Conservation (phyloP, 2,113 vertebrate genomes). For the Sakesphorus luctuosus region DNA sequence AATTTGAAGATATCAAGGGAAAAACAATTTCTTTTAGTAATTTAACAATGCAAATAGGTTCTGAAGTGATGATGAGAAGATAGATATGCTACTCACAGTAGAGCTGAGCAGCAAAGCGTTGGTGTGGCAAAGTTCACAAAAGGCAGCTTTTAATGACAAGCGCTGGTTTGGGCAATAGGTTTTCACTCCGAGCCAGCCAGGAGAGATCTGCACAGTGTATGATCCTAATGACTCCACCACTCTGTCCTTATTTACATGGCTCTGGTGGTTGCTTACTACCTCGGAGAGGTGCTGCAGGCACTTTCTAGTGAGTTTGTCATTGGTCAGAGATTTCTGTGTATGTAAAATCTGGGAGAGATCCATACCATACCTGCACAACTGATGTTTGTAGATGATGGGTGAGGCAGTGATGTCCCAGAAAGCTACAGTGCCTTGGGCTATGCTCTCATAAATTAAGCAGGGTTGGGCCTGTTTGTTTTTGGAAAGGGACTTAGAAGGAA, state of each 20-base stretch:
- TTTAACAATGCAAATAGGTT: conserved; percentile 16
- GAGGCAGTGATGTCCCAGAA: conserved; percentile 21
- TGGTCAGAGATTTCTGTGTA: conserved; percentile 45
- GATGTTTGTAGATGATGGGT: conserved; percentile 37
- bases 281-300: conserved; percentile 7
- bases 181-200: background rate
- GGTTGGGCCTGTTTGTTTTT: conserved; percentile 40
- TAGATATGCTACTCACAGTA: background rate
- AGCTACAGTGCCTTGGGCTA: conserved; percentile 23
- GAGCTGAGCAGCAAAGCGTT: background rate
- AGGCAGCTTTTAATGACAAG: background rate
- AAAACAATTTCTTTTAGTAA: background rate
- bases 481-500: conserved; percentile 10
- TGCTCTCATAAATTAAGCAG: conserved; percentile 29
- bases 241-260: background rate
- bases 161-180: background rate
- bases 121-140: background rate
- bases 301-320: conserved; percentile 50
- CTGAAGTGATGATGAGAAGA: background rate
- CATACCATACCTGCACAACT: conserved; percentile 18
- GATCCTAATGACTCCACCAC: background rate
- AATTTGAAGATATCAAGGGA: background rate
- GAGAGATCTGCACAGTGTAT: background rate
- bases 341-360: conserved; percentile 47
- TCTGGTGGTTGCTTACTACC: background rate